phyloP scores from a whole-genome alignment of 92 coral and sea anemone genomes.

The Porites evermanni region DNA sequence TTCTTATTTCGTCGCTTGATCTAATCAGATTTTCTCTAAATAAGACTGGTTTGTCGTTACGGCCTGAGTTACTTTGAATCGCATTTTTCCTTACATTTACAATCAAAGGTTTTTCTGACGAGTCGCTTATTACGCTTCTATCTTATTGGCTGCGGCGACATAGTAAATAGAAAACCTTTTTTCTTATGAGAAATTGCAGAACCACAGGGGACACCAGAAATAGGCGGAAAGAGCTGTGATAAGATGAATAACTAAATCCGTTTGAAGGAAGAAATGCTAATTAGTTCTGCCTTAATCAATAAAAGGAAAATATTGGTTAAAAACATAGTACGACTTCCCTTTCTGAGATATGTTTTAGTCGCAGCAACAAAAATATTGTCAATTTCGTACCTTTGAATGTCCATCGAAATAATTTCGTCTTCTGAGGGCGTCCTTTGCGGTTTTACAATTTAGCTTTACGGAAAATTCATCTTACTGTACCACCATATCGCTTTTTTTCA shows the following conservation, averaged over 20 bases:
- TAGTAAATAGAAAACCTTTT: slow-evolving; percentile 32
- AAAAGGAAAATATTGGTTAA: slow-evolving; percentile 14
- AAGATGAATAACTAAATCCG: slow-evolving; percentile 32
- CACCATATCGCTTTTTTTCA: neutral
- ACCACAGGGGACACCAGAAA: slow-evolving; percentile 43
- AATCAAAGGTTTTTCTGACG: slow-evolving; percentile 20
- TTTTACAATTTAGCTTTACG: neutral
- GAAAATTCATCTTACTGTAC: neutral
- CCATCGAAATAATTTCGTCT: neutral
- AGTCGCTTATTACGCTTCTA: slow-evolving; percentile 15
- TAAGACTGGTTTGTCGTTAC: neutral
- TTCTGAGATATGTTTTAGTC: neutral
- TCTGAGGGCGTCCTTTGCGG: slow-evolving; percentile 6
- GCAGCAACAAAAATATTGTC: neutral
- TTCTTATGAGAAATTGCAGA: slow-evolving; percentile 33
- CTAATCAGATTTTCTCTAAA: neutral
- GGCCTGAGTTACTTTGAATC: slow-evolving; percentile 3
- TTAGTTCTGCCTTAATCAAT: neutral
- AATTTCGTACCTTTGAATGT: slow-evolving; percentile 33
- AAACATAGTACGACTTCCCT: neutral
- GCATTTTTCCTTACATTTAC: neutral
- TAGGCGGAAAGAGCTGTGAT: slow-evolving; percentile 26
- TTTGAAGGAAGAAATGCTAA: slow-evolving; percentile 27
- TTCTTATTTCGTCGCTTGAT: neutral
- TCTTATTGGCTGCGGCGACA: slow-evolving; percentile 29